phyloP scores from a whole-genome alignment of 2,888 invertebrate species.

The Machimus rusticus region DNA sequence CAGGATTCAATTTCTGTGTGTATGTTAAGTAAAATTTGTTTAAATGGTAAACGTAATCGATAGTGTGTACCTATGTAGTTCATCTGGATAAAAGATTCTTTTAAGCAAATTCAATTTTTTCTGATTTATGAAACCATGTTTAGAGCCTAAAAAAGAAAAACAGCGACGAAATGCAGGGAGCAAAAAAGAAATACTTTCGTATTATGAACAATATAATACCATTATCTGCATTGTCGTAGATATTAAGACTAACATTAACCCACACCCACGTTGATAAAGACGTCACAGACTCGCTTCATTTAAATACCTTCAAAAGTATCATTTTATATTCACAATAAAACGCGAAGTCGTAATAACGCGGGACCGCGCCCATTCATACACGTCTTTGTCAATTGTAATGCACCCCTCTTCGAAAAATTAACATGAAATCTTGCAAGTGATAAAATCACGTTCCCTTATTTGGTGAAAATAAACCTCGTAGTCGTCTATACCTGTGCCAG shows the following conservation, averaged over 20 bases:
- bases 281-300: neutral
- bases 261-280: neutral
- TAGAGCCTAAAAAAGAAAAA: too few species aligned
- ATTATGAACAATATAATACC: neutral
- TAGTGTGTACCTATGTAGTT: too few species aligned
- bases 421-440: neutral
- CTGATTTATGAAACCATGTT: too few species aligned
- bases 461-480: neutral
- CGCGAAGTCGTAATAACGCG: neutral
- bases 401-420: neutral
- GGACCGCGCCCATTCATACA: neutral
- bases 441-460: conserved; percentile 27
- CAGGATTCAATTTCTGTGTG: too few species aligned
- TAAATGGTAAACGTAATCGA: too few species aligned
- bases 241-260: neutral
- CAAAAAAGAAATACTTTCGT: too few species aligned
- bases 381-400: neutral
- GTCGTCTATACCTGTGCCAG: neutral
- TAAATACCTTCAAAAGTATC: neutral
- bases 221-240: neutral
- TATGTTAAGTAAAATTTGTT: too few species aligned
- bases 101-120: too few species aligned
- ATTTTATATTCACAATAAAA: neutral
- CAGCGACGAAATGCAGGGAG: too few species aligned
- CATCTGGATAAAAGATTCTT: too few species aligned